A percentile compares a stretch with the other conserved stretches of the same genome.
These are phyloP conservation scores for Myotis pilosus DNA, from an alignment of 2,797 vertebrate genomes.

Conservation along the genomic window DNA sequence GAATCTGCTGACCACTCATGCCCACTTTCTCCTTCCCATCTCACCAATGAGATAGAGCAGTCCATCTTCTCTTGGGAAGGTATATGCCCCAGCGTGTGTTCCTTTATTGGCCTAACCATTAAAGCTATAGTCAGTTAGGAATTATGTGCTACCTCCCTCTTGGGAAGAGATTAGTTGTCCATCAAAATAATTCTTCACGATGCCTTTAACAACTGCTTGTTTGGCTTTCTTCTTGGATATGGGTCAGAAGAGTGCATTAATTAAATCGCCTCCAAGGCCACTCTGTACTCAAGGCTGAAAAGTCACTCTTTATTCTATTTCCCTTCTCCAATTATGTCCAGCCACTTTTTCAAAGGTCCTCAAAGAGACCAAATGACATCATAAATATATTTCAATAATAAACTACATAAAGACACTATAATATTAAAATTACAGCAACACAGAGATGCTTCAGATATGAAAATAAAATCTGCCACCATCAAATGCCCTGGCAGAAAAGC, in stretches of 20 bases:
- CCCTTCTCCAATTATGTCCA: constrained; percentile 28
- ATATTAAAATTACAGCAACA: constrained; percentile 22
- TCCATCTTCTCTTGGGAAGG: background rate
- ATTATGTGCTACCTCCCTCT: background rate
- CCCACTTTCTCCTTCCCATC: background rate
- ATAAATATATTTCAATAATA: constrained; percentile 50
- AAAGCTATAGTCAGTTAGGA: background rate
- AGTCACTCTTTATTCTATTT: constrained; percentile 43
- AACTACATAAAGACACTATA: constrained; percentile 17
- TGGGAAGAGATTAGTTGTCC: constrained; percentile 1
- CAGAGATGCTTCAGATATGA: background rate
- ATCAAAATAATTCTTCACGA: background rate
- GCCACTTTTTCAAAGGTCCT: background rate
- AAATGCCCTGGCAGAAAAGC: background rate
- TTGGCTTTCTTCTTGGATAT: constrained; percentile 10
- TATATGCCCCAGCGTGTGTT: background rate
- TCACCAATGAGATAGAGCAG: background rate
- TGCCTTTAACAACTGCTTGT: background rate
- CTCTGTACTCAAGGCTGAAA: constrained; percentile 52
- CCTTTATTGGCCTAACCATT: background rate
- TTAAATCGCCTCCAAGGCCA: constrained; percentile 52
- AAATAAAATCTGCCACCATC: constrained; percentile 25
- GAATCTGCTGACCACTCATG: background rate
- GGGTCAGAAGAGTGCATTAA: constrained; percentile 29
- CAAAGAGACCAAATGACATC: constrained; percentile 36